These are phyloP conservation scores for Lepidotrigona ventralis DNA, from an alignment of 1,140 invertebrate genomes.

Conservation along the genomic window DNA sequence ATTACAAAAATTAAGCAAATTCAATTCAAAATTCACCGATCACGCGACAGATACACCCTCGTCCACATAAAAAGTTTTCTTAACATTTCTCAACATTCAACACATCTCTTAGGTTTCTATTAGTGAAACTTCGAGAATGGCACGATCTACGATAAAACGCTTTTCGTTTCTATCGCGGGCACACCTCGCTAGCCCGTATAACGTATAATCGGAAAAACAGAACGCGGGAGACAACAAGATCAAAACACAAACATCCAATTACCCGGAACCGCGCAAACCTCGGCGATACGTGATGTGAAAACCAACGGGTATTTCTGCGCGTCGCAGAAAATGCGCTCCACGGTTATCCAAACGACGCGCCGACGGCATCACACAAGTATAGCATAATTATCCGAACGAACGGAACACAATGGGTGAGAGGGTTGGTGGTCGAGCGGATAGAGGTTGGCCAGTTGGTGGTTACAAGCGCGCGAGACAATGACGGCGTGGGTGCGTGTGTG, in stretches of 20 bases:
- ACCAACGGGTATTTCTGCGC: neutral
- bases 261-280: neutral
- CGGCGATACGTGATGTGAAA: neutral
- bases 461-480: neutral
- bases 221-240: neutral
- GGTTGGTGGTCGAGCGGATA: neutral
- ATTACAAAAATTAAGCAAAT: no score
- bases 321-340: neutral
- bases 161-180: no score
- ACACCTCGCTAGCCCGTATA: no score
- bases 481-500: no score
- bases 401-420: neutral
- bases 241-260: neutral
- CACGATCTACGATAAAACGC: no score
- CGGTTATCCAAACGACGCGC: neutral
- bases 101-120: no score
- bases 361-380: neutral
- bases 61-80: no score
- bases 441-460: neutral
- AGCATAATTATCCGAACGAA: conserved; percentile 3
- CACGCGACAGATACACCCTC: no score
- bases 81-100: no score
- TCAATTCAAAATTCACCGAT: no score
- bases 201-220: no score
- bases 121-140: no score